Conservation (phyloP, 2,888 invertebrate species). For the Archips xylosteana region DNA sequence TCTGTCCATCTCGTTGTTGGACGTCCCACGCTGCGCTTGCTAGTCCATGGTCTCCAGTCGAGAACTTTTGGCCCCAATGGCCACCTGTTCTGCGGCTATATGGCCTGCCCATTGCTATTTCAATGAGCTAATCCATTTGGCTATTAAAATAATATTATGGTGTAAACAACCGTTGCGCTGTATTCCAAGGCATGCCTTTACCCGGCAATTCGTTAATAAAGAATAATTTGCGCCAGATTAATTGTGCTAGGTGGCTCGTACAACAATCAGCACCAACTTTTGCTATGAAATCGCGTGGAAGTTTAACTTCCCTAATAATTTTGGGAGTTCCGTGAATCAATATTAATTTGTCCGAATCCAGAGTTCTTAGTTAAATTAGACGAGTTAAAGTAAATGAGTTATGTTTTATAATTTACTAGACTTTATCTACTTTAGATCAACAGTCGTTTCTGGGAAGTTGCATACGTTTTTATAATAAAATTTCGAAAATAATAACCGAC, state of each 20-base stretch:
- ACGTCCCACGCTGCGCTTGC: too few relatives aligned
- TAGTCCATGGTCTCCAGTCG: too few relatives aligned
- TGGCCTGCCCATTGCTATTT: too few relatives aligned
- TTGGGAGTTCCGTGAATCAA: slow-evolving; percentile 19
- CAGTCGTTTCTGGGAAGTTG: too few relatives aligned
- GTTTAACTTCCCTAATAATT: slow-evolving; percentile 29
- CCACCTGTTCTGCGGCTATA: too few relatives aligned
- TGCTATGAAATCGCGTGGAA: slow-evolving; percentile 30
- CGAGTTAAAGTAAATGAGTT: neutral
- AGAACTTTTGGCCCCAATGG: too few relatives aligned
- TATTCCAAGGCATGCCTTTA: slow-evolving; percentile 12
- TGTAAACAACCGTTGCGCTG: neutral
- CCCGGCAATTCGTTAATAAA: slow-evolving; percentile 29
- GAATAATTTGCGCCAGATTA: slow-evolving; percentile 38
- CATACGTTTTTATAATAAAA: too few relatives aligned
- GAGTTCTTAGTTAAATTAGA: slow-evolving; percentile 1
- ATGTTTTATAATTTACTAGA: neutral
- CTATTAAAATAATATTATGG: neutral
- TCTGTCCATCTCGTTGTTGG: too few relatives aligned
- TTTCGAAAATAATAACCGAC: too few relatives aligned
- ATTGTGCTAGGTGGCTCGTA: slow-evolving; percentile 33
- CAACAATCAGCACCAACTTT: slow-evolving; percentile 37
- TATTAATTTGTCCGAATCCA: slow-evolving; percentile 7
- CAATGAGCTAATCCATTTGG: too few relatives aligned
- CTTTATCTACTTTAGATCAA: neutral